Base-by-base conservation (phyloP, 2,888 invertebrate species). In the Tachina fera region DNA sequence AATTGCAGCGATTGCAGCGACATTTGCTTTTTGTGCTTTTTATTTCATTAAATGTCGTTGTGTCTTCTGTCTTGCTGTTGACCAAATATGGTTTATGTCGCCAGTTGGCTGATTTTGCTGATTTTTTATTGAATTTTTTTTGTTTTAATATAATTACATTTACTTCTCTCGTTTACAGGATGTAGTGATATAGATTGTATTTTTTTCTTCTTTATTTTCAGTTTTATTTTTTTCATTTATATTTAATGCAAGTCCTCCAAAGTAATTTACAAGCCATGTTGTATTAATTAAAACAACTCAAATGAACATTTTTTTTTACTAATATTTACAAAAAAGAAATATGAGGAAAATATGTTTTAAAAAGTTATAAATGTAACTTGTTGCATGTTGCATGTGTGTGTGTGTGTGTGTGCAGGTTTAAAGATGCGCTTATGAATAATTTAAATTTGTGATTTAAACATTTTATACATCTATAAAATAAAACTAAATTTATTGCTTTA, bases 61-160 rank as follows among this genome's bases (percentile, higher is more conserved):
- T 77, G 39, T 58, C 70, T 75, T 79, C 63, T 84, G 79, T 79
- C 53, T 68, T 72, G 49, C 60, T 77, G 70, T 71, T 84, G 77
- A 71, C 86, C 87, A 87, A 84, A 87, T 87, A 87, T 81, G 87
- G 87, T 83, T 86, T 86, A 86, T 83, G 86, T 86, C 86, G 86
- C 86, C 86, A 86, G 76, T 86, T 86, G 83, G 83, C 79, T 72
- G 83, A 70, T 67, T 77, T 75, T 60, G 74, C 47, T 47, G 31
- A 3, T 60, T 45, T 41, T 43, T 43, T 70, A 4, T 19, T 19
- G 13, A 16, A 13, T 41, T 11, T 45, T 68, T 45, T 67, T 60
- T 19, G 1, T n/a, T 43, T 49, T 53, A 68, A 81, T 74, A 77
- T 83, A 83, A 83, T 83, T 83, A 58, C 76, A 83, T 83, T 86